Conservation (phyloP, 2,888 invertebrate species). For the Chloroclystis v-ata region DNA sequence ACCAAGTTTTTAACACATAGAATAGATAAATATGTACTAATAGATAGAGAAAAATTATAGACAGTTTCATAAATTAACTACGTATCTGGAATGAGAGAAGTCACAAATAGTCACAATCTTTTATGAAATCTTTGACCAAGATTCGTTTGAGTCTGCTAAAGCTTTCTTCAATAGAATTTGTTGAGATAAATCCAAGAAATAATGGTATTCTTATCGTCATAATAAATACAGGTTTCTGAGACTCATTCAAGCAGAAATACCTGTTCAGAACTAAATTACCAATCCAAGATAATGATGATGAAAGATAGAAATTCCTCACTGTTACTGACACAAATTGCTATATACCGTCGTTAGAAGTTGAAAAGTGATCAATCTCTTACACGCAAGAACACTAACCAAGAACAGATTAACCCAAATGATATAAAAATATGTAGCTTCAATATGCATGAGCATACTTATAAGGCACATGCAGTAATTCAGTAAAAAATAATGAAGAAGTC, state of each 20-base stretch:
- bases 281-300: slow-evolving; percentile 1
- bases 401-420: slow-evolving; percentile 16
- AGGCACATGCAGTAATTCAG: slow-evolving; percentile 3
- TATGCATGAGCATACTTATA: slow-evolving; percentile 17
- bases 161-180: no score
- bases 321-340: slow-evolving; percentile 3
- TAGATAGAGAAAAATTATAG: no score
- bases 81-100: no score
- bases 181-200: no score
- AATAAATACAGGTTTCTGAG: no score
- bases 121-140: no score
- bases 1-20: no score
- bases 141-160: no score
- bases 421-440: slow-evolving; percentile 13
- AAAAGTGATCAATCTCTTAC: slow-evolving; percentile 23
- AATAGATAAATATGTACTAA: no score
- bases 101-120: no score
- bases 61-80: no score
- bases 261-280: background rate
- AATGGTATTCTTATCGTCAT: no score
- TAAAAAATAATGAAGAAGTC: slow-evolving; percentile 5
- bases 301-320: slow-evolving; percentile 3
- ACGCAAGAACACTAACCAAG: slow-evolving; percentile 7
- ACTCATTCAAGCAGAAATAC: background rate
- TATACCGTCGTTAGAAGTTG: slow-evolving; percentile 12